Conservation (phyloP, 2,113 vertebrate genomes). For the Miniopterus natalensis region DNA sequence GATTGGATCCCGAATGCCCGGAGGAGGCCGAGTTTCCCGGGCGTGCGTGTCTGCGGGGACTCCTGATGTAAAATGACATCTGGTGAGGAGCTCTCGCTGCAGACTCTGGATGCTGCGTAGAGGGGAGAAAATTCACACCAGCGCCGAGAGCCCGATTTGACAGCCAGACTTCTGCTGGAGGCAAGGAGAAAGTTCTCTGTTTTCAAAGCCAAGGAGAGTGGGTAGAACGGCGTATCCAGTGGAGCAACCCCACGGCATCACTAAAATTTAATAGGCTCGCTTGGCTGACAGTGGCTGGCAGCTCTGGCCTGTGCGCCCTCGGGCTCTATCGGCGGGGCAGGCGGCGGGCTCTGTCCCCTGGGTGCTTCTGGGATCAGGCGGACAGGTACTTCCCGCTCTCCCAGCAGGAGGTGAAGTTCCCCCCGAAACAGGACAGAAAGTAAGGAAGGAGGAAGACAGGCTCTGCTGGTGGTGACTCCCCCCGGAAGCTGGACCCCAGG, state of each 20-base stretch:
- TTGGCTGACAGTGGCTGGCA: not conserved
- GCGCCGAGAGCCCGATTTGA: not conserved
- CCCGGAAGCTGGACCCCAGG: not conserved
- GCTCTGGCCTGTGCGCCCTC: not conserved
- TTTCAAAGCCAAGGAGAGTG: not conserved
- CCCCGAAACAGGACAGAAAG: not conserved
- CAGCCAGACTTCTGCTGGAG: not conserved
- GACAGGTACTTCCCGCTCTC: rapidly evolving
- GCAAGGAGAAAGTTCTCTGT: not conserved
- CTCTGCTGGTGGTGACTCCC: not conserved
- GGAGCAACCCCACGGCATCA: not conserved
- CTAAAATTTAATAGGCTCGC: not conserved
- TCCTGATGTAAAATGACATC: not conserved
- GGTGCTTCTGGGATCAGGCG: too few species aligned
- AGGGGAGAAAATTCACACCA: not conserved
- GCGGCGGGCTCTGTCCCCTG: too few species aligned
- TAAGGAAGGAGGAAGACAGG: rapidly evolving
- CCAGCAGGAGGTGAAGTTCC: rapidly evolving
- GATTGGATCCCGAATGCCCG: not conserved
- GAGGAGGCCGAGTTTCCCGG: not conserved
- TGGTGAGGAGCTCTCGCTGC: not conserved
- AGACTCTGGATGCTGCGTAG: not conserved
- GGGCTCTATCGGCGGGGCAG: not conserved
- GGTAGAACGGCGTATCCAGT: not conserved
- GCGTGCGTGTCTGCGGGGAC: not conserved